Conservation (phyloP, 2,888 invertebrate genomes). For the Melanotus villosus region DNA sequence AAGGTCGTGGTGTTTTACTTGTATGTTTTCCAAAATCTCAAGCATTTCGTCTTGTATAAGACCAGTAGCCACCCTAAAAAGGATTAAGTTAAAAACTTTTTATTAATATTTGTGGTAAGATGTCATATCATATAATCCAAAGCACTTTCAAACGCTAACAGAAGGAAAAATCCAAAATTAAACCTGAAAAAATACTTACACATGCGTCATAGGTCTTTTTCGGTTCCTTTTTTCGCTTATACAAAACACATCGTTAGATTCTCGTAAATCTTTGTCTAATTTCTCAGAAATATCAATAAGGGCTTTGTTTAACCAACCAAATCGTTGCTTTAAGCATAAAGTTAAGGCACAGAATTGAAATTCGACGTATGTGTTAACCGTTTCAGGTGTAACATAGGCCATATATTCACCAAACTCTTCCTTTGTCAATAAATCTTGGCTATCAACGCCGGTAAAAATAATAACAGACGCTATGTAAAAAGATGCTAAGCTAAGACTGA, state of each 20-base stretch:
- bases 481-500: background rate
- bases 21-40: background rate
- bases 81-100: too few species aligned
- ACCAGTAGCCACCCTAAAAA: background rate
- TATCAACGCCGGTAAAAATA: background rate
- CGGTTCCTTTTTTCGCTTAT: background rate
- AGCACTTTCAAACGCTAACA: too few species aligned
- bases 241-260: background rate
- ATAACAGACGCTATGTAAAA: background rate
- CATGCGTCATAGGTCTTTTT: background rate
- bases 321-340: conserved; percentile 17
- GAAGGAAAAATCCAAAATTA: too few species aligned
- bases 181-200: too few species aligned
- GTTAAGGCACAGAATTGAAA: conserved; percentile 25
- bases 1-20: conserved; percentile 13
- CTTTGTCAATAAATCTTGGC: background rate
- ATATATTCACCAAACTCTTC: conserved; percentile 1
- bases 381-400: conserved; percentile 12
- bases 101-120: too few species aligned
- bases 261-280: background rate
- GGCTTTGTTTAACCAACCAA: conserved; percentile 24
- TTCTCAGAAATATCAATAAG: background rate
- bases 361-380: background rate
- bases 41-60: background rate
- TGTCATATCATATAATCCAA: too few species aligned